Percentiles rank a stretch among this genome's conserved stretches.
phyloP scores from a whole-genome alignment of 1,140 invertebrate species.

The Homalodisca vitripennis region DNA sequence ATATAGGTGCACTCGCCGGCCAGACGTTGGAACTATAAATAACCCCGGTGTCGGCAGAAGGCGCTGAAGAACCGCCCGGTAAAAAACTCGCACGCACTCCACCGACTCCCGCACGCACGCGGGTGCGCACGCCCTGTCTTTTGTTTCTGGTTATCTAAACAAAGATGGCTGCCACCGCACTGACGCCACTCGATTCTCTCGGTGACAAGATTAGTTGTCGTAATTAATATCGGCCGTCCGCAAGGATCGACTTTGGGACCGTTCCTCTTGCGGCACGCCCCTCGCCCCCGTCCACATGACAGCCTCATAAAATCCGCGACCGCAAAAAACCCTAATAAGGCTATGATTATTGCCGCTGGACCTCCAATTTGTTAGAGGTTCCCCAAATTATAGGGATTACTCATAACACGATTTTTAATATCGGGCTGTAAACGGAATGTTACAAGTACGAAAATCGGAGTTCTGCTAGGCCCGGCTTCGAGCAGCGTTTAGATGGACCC shows the following conservation, averaged over 20 bases:
- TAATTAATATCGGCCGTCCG: constrained; percentile 4
- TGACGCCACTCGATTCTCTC: not conserved
- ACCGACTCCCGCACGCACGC: not conserved
- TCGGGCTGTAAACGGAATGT: constrained; percentile 10
- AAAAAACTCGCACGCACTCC: not conserved
- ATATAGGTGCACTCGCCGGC: not conserved
- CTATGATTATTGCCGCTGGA: constrained; percentile 21
- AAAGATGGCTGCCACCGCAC: not conserved
- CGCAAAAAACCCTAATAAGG: constrained; percentile 24
- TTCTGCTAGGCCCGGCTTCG: too few species aligned
- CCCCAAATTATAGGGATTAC: constrained; percentile 21
- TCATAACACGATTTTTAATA: constrained; percentile 20
- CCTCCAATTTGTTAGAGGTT: constrained; percentile 23
- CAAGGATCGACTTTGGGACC: not conserved
- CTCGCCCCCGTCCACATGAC: not conserved
- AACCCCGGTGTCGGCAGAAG: constrained; percentile 2
- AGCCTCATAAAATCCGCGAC: constrained; percentile 24
- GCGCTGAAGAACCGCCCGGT: not conserved
- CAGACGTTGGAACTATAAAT: not conserved
- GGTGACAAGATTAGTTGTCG: not conserved
- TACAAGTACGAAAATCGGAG: not conserved
- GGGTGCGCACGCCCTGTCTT: not conserved
- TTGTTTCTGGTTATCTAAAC: not conserved
- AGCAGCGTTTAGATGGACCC: too few species aligned
- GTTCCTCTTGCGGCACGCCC: not conserved